Evolutionary conservation across 2,888 invertebrate species (phyloP), one percentile per base, ranked within the genome.

Genomic region (Cheilosia pagana): DNA sequence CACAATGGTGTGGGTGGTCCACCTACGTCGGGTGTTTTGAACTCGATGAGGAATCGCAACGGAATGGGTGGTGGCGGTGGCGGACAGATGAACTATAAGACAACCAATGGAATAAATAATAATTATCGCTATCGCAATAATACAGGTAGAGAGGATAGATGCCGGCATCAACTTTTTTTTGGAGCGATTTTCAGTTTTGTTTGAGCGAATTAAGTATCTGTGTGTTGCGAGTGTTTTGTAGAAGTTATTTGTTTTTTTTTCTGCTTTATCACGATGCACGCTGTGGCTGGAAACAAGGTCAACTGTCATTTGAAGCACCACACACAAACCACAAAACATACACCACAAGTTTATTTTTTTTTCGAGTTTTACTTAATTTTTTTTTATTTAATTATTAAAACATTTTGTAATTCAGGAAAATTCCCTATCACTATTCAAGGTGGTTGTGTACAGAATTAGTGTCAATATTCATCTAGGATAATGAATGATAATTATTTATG

Each of bases 111-210:
- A 87, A 89, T 91, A 87, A 91, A 90, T 88, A 92, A 91, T 88
- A 92, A 91, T 89, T 92, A 92, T 88, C 91, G 92, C 88, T 92
- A 90, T 89, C 91, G 91, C 89, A 90, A 89, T 81, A 88, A 88
- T 83, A 89, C 92, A 91, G 91, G 91, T 91, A 91, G 81, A 78
- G 63, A 41, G 16, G 35, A 10, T 55, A 12, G 48, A 43, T 31
- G 14, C n/a, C 31, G 55, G 90, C 90, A 91, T 90, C 62, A 48
- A 68, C 59, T 35, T 25, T 19, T 62, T 50, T 75, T 57, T 87
- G 65, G 87, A 76, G 82, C 87, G 77, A 81, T 62, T 72, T 77
- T 81, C 41, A 43, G 86, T 77, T 62, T 62, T 55, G 25, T 50
- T 50, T 50, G 23, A 50, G 48, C 35, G 43, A 59, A 35, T 55